Percentiles rank a stretch among this genome's conserved stretches.
phyloP scores from a whole-genome alignment of 2,888 invertebrate species.

The Julus scandinavius region DNA sequence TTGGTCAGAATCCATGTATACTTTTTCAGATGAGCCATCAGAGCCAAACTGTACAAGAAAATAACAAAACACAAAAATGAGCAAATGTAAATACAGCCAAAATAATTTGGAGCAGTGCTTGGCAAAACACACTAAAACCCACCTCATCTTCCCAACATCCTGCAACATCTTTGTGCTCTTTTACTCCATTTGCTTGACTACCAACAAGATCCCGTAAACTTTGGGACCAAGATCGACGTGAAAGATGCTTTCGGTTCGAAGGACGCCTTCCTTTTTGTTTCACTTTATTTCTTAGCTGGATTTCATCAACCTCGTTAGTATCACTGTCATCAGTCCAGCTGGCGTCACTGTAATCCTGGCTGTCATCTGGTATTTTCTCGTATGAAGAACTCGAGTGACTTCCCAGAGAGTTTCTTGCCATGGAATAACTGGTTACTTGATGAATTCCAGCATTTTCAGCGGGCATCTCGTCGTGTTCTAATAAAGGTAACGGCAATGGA shows the following conservation, averaged over 20 bases:
- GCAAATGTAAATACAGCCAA: background rate
- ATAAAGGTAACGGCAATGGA: slow-evolving; percentile 34
- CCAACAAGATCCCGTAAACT: slow-evolving; percentile 55
- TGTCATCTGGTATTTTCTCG: slow-evolving; percentile 37
- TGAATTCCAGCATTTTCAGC: background rate
- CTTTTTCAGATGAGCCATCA: slow-evolving; percentile 33
- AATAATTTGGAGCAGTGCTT: background rate
- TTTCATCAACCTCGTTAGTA: slow-evolving; percentile 33
- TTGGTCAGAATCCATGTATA: slow-evolving; percentile 13
- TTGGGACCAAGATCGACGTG: slow-evolving; percentile 55
- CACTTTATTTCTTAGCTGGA: slow-evolving; percentile 26
- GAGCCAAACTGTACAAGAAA: slow-evolving; percentile 39
- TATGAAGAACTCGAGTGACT: slow-evolving; percentile 45
- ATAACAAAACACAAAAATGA: background rate
- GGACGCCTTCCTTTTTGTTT: slow-evolving; percentile 48
- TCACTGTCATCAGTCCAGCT: slow-evolving; percentile 49
- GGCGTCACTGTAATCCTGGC: slow-evolving; percentile 50
- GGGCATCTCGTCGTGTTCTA: background rate
- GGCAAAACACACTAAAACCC: background rate
- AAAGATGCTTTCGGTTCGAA: slow-evolving; percentile 21
- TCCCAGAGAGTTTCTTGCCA: background rate
- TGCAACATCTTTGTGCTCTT: background rate
- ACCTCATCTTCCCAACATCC: slow-evolving; percentile 53
- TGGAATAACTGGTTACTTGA: background rate
- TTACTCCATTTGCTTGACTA: background rate